phyloP scores from a whole-genome alignment of 2,113 vertebrate genomes.

The Trematocara macrostoma region DNA sequence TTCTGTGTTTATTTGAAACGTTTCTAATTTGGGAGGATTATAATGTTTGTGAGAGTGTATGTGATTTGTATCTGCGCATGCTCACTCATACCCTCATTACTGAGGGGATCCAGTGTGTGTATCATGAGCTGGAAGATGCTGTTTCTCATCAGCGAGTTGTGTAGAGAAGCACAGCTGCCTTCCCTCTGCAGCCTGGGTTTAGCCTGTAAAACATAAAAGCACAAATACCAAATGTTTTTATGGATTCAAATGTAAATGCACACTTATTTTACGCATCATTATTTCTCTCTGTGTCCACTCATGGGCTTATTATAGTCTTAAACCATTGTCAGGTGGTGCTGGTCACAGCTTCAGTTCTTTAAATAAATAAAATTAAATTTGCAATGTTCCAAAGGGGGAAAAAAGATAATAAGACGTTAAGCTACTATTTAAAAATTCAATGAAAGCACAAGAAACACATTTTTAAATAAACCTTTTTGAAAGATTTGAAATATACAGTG shows the following conservation, averaged over 20 bases:
- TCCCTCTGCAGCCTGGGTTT: slow-evolving; percentile 74
- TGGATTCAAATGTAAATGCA: not conserved
- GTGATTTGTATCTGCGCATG: not conserved
- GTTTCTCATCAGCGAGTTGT: slow-evolving; percentile 77
- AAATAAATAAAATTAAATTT: not conserved
- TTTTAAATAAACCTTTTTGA: not conserved
- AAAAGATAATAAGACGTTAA: not conserved
- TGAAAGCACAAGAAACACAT: not conserved
- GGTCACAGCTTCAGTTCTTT: not conserved
- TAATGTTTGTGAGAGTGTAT: not conserved
- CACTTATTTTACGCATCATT: not conserved
- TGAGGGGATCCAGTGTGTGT: slow-evolving; percentile 74
- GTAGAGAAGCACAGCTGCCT: slow-evolving; percentile 73
- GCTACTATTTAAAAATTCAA: not conserved
- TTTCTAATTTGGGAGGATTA: not conserved
- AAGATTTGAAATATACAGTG: not conserved
- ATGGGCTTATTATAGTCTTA: not conserved
- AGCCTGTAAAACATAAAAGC: slow-evolving; percentile 34
- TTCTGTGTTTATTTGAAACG: not conserved
- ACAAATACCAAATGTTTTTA: not conserved
- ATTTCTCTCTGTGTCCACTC: not conserved
- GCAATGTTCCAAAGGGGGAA: not conserved
- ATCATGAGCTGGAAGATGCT: slow-evolving; percentile 79
- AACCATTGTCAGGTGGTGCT: not conserved
- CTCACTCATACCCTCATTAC: slow-evolving; percentile 53